Evolutionary conservation across 2,888 invertebrate species (phyloP), one percentile per base, ranked within the genome.

Genomic region (Cepaea hortensis): DNA sequence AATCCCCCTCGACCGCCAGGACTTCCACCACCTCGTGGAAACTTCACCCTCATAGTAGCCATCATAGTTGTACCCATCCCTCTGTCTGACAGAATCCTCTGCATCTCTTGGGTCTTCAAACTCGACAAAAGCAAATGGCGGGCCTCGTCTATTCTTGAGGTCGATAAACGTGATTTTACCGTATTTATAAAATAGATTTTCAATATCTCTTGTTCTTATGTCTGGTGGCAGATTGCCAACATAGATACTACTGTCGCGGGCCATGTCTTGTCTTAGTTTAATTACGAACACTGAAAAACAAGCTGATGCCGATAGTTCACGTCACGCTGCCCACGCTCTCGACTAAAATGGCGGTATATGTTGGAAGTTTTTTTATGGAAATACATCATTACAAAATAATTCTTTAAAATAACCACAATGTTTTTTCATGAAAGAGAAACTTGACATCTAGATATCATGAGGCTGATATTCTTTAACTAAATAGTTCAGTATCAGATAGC

Each of bases 171-270:
- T 97, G 91, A 99, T 99, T 96, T 98, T 98, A 88, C 99, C 99
- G 95, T 98, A 99, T 95, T 98, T 98, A 95, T 98, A 98, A 95
- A 99, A 99, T 83, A 99, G 95, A 95, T 99, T 99, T 96, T 99
- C 99, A 91, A 99, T 98, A 94, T 99, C 99, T 95, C 98, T 98
- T 90, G 98, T 98, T 93, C 99, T 96, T 92, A 99, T 98, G 95
- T 99, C 99, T 81, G 99, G 99, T 46, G 99, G 99, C 90, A 99
- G 95, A 95, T 99, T 99, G n/a, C 99, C 99, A 88, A 99, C 98
- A 95, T 99, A 99, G 94, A 99, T 98, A 94, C 93, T 91, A 81
- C 89, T 88, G 83, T 92, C 92, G 20, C 80, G 72, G 61, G 85
- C 80, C 85, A 85, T 85, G 18, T 20, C 80, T 11, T 77, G 35